Base-by-base conservation (phyloP, 2,888 invertebrate genomes). In the Xestia sexstrigata region DNA sequence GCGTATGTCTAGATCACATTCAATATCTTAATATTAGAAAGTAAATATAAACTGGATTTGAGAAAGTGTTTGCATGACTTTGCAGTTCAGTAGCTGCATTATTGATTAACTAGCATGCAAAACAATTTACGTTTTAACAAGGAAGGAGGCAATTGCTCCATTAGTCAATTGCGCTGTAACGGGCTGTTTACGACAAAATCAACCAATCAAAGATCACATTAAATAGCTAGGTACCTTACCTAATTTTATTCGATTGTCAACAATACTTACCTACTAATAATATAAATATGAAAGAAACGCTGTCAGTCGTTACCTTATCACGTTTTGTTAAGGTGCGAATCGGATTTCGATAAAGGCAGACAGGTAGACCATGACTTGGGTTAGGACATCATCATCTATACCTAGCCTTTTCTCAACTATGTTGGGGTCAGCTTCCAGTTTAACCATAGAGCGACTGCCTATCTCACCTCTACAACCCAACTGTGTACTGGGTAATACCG, bases 11-110 rank as follows among this genome's bases (percentile, higher is more conserved):
- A n/a, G 30, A 42, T 65, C 1, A 1, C 26, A 35, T 42, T 55
- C 3, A 58, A 35, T 76, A 49, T 55, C 15, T 5, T 39, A 68
- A 26, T 5, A 68, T 63, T 62, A 47, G 39, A 82, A 76, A 82
- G 68, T 65, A 47, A 69, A 69, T 23, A n/a, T 42, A 55, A 47
- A 79, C 26, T 9, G 66, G 23, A 52, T 66, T 45, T 60, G 49
- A 60, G 66, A 74, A 66, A 82, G 66, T 67, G 30, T 39, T 20
- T 23, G 49, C 42, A 45, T 55, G 30, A 2, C 17, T 66, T 26
- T 74, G 66, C 20, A 62, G 3, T 35, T 30, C 9, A n/a, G 15
- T 15, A 30, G 42, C 55, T 73, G n/a, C 39, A 49, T 42, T 17
- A 23, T 26, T 55, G 47, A n/a, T 8, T 26, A 47, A 35, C 35